phyloP scores from a whole-genome alignment of 2,888 invertebrate genomes.

The Tillus elongatus region DNA sequence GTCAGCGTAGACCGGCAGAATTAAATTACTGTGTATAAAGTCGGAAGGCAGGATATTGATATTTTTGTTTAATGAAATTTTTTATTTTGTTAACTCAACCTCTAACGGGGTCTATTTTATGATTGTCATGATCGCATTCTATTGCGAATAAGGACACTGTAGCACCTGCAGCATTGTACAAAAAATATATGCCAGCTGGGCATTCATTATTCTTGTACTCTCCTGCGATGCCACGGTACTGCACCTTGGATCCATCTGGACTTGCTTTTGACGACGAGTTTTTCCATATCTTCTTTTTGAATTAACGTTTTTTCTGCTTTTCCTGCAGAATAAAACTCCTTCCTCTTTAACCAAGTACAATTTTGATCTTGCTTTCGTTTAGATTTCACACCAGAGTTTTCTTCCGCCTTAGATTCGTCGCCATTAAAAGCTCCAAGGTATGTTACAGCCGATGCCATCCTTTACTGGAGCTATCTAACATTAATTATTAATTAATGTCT shows the following conservation, averaged over 20 bases:
- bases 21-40: too few relatives aligned
- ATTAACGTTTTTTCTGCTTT: slow-evolving; percentile 4
- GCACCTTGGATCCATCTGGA: slow-evolving; percentile 4
- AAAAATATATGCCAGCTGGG: slow-evolving; percentile 1
- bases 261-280: not conserved
- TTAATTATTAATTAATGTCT: too few relatives aligned
- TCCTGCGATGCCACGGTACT: slow-evolving; percentile 4
- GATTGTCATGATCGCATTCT: slow-evolving; percentile 3
- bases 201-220: slow-evolving; percentile 4
- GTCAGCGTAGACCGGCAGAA: too few relatives aligned
- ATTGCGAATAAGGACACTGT: slow-evolving; percentile 2
- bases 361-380: slow-evolving; percentile 3
- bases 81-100: slow-evolving; percentile 2
- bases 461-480: too few relatives aligned
- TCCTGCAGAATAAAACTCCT: slow-evolving; percentile 4
- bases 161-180: slow-evolving; percentile 3
- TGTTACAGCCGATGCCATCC: slow-evolving; percentile 4
- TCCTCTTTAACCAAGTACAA: too few relatives aligned
- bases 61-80: too few relatives aligned
- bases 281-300: slow-evolving; percentile 4
- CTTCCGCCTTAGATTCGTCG: slow-evolving; percentile 3
- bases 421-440: slow-evolving; percentile 2
- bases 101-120: slow-evolving; percentile 3
- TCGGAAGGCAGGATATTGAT: too few relatives aligned
- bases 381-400: slow-evolving; percentile 2